A percentile compares a stretch with the other conserved stretches of the same genome.
Evolutionary conservation across 2,113 vertebrate genomes (phyloP).

Genomic region (Lagopus leucura): DNA sequence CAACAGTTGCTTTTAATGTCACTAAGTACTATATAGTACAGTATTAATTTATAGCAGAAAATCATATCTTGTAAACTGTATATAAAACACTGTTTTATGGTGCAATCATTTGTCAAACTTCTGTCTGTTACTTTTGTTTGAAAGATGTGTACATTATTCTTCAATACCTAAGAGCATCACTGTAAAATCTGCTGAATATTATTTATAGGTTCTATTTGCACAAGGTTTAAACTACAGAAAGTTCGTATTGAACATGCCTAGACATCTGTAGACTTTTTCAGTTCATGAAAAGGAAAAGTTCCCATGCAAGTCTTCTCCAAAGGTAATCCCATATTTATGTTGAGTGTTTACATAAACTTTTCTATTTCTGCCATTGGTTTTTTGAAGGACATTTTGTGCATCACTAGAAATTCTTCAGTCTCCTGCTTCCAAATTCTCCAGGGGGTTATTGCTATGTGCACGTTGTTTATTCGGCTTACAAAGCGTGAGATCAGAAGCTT

Average conservation of each 20-base stretch:
- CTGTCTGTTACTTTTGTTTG: slow-evolving; percentile 79
- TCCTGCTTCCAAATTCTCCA: slow-evolving; percentile 21
- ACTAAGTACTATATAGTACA: slow-evolving; percentile 79
- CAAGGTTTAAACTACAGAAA: slow-evolving; percentile 71
- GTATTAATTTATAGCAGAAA: slow-evolving; percentile 84
- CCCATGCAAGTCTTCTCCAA: slow-evolving; percentile 74
- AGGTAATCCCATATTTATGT: slow-evolving; percentile 71
- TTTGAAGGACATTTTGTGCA: slow-evolving; percentile 56
- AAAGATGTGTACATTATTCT: slow-evolving; percentile 71
- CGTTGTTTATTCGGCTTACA: slow-evolving; percentile 42
- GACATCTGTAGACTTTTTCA: slow-evolving; percentile 70
- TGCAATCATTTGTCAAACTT: slow-evolving; percentile 81
- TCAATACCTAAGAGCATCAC: slow-evolving; percentile 79
- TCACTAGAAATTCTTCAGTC: slow-evolving; percentile 50
- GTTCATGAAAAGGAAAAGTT: slow-evolving; percentile 70
- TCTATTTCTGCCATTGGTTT: slow-evolving; percentile 64
- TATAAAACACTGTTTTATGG: slow-evolving; percentile 84
- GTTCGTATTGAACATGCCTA: slow-evolving; percentile 72
- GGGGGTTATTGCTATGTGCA: slow-evolving; percentile 33
- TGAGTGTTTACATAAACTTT: slow-evolving; percentile 71
- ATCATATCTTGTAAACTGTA: slow-evolving; percentile 82
- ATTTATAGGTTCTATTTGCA: slow-evolving; percentile 82
- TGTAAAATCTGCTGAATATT: slow-evolving; percentile 81
- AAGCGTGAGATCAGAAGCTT: slow-evolving; percentile 17
- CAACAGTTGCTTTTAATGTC: slow-evolving; percentile 79